These are phyloP conservation scores for Polyergus mexicanus DNA, from an alignment of 1,140 invertebrate species.

Conservation along the genomic window DNA sequence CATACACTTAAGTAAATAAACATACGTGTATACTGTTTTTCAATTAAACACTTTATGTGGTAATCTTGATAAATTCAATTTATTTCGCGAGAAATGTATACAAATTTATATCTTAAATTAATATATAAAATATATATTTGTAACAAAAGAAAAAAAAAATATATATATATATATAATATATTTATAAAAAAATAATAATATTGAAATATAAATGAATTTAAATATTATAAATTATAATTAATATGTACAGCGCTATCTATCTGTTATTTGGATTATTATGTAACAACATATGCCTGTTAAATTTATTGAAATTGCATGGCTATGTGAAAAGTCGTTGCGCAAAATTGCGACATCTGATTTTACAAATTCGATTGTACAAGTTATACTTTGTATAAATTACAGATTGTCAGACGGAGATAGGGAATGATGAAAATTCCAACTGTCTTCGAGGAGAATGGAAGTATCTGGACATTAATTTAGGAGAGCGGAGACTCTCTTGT, in stretches of 20 bases:
- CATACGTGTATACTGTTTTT: not conserved
- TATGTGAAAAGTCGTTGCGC: not conserved
- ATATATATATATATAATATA: too few species aligned
- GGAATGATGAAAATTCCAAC: not conserved
- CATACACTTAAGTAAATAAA: not conserved
- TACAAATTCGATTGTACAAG: not conserved
- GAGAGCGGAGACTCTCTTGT: not conserved
- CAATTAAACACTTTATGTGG: too few species aligned
- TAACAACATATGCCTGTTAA: not conserved
- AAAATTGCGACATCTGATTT: constrained; percentile 21
- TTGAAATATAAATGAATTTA: too few species aligned
- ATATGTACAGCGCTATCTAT: too few species aligned
- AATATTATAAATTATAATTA: too few species aligned
- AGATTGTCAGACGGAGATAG: not conserved
- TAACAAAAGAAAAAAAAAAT: not conserved
- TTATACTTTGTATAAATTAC: not conserved
- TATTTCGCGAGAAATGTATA: not conserved
- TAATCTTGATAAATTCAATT: not conserved
- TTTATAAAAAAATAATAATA: too few species aligned
- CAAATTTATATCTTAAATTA: not conserved
- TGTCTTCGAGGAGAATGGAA: constrained; percentile 15
- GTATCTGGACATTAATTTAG: constrained; percentile 21
- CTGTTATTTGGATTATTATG: too few species aligned
- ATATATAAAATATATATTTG: not conserved
- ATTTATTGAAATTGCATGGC: not conserved